Percentiles rank a stretch among this genome's conserved stretches.
phyloP scores from a whole-genome alignment of 53 echinoderm and acorn worm genomes.

The Henricia sp. region DNA sequence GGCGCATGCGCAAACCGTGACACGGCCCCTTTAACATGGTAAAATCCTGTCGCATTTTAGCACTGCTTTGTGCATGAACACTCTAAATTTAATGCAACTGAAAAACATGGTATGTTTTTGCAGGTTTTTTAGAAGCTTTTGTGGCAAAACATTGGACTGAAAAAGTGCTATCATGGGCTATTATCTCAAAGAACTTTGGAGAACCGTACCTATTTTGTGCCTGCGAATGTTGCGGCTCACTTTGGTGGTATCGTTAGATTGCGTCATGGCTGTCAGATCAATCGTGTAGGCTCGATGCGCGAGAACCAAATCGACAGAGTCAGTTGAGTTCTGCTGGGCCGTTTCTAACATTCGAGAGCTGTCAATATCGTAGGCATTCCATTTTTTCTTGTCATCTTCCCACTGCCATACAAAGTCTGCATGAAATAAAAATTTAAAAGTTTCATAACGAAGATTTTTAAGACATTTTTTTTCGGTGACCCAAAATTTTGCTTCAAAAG shows the following conservation, averaged over 20 bases:
- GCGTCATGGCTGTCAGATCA: constrained; percentile 84
- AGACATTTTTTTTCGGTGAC: no score
- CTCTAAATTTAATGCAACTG: not conserved
- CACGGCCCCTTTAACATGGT: no score
- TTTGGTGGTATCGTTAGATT: constrained; percentile 78
- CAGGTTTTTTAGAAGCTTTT: no score
- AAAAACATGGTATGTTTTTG: not conserved
- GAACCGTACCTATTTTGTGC: constrained; percentile 69
- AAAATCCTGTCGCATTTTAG: not conserved
- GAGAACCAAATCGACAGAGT: constrained; percentile 53
- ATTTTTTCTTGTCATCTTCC: constrained; percentile 85
- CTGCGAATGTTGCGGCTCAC: constrained; percentile 71
- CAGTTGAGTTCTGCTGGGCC: constrained; percentile 54
- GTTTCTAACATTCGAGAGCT: constrained; percentile 63
- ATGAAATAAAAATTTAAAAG: not conserved
- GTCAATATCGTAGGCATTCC: constrained; percentile 79
- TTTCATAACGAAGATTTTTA: no score
- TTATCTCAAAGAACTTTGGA: no score
- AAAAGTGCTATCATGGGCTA: no score
- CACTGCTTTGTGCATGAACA: not conserved
- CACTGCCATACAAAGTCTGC: constrained; percentile 93
- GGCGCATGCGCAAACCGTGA: no score
- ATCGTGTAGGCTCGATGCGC: constrained; percentile 72
- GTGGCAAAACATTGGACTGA: no score
- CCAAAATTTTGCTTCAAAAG: no score